Conservation (phyloP, 2,888 invertebrate species). For the Conops quadrifasciatus region DNA sequence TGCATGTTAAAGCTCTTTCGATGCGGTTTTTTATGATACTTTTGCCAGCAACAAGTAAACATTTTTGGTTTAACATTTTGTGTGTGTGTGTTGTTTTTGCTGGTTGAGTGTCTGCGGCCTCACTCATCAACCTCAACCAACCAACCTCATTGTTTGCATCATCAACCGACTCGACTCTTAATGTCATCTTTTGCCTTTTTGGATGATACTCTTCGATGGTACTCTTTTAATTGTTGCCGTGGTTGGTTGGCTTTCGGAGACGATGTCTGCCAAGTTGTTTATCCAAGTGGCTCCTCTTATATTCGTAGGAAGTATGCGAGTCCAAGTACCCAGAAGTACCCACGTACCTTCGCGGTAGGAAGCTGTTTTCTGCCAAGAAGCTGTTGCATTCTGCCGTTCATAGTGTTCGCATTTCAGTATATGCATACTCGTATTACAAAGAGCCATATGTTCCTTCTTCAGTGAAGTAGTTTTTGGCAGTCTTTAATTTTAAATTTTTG, state of each 20-base stretch:
- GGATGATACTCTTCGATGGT: background rate
- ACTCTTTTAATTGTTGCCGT: slow-evolving; percentile 31
- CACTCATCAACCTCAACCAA: too few relatives aligned
- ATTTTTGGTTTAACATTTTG: background rate
- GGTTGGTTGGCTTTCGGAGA: background rate
- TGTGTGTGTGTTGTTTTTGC: background rate
- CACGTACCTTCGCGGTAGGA: too few relatives aligned
- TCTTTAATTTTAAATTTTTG: too few relatives aligned
- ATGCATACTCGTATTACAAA: too few relatives aligned
- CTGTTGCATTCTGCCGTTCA: too few relatives aligned
- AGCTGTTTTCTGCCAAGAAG: too few relatives aligned
- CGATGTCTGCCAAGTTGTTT: slow-evolving; percentile 19
- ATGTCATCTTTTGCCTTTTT: slow-evolving; percentile 18
- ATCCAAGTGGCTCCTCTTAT: background rate
- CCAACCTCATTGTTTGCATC: background rate
- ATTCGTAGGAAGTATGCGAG: too few relatives aligned
- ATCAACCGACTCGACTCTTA: slow-evolving; percentile 4
- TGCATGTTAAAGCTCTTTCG: background rate
- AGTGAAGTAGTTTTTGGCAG: too few relatives aligned
- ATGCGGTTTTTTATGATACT: slow-evolving; percentile 1
- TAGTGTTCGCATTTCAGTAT: too few relatives aligned
- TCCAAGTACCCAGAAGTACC: too few relatives aligned
- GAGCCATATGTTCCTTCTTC: too few relatives aligned
- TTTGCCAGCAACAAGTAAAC: slow-evolving; percentile 1
- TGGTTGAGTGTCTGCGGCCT: background rate